These are phyloP conservation scores for Eupleurogrammus muticus DNA, from an alignment of 2,797 vertebrate species.

Conservation along the genomic window DNA sequence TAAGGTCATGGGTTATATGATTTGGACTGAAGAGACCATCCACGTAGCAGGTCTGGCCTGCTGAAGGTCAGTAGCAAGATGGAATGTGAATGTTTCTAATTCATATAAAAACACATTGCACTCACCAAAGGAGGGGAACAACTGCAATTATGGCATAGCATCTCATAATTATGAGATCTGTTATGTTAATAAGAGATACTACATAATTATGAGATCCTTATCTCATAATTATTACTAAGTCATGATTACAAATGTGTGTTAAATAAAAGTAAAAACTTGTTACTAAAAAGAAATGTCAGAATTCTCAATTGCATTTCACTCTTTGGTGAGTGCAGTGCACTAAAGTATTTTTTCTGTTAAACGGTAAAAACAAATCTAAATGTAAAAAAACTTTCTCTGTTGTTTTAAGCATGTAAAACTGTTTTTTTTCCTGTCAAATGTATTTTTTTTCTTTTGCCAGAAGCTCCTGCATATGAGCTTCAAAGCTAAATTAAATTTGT, in stretches of 20 bases:
- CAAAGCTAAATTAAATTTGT: slow-evolving; percentile 46
- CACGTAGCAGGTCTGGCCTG: neutral
- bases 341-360: neutral
- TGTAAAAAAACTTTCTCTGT: neutral
- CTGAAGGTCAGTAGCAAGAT: neutral
- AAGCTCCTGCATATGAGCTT: slow-evolving; percentile 49
- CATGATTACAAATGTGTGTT: neutral
- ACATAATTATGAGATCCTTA: neutral
- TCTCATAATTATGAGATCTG: neutral
- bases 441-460: slow-evolving; percentile 25
- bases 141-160: neutral
- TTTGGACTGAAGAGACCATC: neutral
- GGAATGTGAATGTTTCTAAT: neutral
- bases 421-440: too few relatives aligned
- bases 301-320: neutral
- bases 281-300: neutral
- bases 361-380: neutral
- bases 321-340: neutral
- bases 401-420: neutral
- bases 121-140: neutral
- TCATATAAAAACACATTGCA: slow-evolving; percentile 1
- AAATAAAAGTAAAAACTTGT: too few relatives aligned
- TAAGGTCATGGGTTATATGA: neutral
- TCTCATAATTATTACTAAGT: neutral
- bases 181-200: too few relatives aligned